A percentile compares a stretch with the other conserved stretches of the same genome.
These are phyloP conservation scores for Bettongia penicillata DNA, from an alignment of 2,113 vertebrate genomes.

Conservation along the genomic window DNA sequence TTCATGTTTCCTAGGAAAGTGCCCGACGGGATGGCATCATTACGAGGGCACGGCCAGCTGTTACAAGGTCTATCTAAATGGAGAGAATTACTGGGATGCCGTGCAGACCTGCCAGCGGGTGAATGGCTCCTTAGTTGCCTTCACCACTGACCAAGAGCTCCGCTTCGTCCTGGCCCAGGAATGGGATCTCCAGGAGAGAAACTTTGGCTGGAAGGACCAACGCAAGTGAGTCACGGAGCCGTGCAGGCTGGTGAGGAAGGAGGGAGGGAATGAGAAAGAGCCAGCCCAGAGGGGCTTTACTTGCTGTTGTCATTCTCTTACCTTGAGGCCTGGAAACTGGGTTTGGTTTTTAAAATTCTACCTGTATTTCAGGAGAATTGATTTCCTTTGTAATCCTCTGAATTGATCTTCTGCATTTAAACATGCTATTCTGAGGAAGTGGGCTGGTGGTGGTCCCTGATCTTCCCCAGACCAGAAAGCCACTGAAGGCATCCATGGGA, in stretches of 20 bases:
- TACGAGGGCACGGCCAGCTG: constrained; percentile 99
- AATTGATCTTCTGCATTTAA: background rate
- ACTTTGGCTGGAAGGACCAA: constrained; percentile 92
- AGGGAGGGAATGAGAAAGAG: background rate
- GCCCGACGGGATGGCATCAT: constrained; percentile 97
- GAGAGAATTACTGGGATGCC: constrained; percentile 98
- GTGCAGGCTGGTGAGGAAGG: background rate
- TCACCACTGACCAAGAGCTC: constrained; percentile 96
- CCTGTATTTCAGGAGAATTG: background rate
- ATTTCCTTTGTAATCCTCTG: background rate
- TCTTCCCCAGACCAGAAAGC: too few relatives aligned
- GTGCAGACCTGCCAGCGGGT: constrained; percentile 96
- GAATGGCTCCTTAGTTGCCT: constrained; percentile 95
- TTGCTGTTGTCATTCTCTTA: background rate
- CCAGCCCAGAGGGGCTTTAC: background rate
- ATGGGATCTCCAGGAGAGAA: constrained; percentile 94
- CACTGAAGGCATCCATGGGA: too few relatives aligned
- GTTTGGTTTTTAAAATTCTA: background rate
- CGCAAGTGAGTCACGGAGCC: constrained; percentile 88
- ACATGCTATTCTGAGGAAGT: background rate
- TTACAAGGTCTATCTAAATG: constrained; percentile 94
- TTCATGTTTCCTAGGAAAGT: constrained; percentile 95
- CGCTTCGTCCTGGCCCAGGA: constrained; percentile 96
- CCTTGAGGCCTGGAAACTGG: background rate
- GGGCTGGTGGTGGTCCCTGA: too few relatives aligned